Base-by-base conservation (phyloP, 1,140 invertebrate genomes). In the Battus philenor region DNA sequence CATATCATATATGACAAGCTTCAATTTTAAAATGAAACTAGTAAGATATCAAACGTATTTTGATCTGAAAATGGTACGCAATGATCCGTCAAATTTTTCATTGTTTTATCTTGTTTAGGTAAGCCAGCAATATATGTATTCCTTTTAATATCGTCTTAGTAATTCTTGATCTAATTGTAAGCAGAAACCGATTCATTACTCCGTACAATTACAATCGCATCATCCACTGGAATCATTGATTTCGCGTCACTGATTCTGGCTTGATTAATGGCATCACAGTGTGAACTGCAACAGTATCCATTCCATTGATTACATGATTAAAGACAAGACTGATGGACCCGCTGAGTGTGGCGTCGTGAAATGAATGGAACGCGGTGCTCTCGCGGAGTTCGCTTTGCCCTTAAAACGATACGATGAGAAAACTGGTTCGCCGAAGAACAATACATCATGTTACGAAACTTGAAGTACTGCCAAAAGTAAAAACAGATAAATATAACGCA, bases 301-400 rank as follows among this genome's bases (percentile, higher is more conserved):
- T 65, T 65, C 54, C 43, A 68, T 52, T 65, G 68, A 73, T 73
- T 69, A 60, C 58, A 45, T 46, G 50, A 49, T 47, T 51, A 51
- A 36, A 50, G 38, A 49, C 34, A 66, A 64, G 68, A 68, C 43
- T 47, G 59, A 68, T 56, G 41, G 47, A 55, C 9, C 15, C 9
- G 13, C 24, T 41, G 31, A 33, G 15, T 9, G 4, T 26, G 12
- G n/a, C 38, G 13, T 41, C 38, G 29, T 41, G 29, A 39, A 39
- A 41, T 29, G 38, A 41, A 41, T 41, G 24, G 24, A 27, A 22
- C 8, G 6, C 36, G 36, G 16, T 13, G 3, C 15, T 22, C 17
- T 13, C 3, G 12, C n/a, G 13, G 6, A 16, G 13, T 33, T 33
- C 15, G 15, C 15, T 29, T 27, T 11, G 4, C 13, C 38, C 29